Percentiles rank a stretch among this genome's conserved stretches.
These are phyloP conservation scores for Meta bourneti DNA, from an alignment of 2,888 invertebrate species.

Conservation along the genomic window DNA sequence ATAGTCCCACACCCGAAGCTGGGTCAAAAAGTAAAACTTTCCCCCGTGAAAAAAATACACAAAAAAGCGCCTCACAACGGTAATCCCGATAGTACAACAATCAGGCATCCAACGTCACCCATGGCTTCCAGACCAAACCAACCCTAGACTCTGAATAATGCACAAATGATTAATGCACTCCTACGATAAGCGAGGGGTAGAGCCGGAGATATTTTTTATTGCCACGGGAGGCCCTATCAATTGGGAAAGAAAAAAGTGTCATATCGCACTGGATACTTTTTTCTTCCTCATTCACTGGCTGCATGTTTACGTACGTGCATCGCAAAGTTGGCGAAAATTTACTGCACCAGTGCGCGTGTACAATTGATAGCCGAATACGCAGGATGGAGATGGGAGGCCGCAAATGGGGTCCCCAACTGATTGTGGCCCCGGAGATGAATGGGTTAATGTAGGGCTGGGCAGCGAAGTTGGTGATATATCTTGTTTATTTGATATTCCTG, in stretches of 20 bases:
- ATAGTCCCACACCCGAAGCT: not conserved
- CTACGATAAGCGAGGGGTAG: conserved; percentile 33
- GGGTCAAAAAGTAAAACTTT: not conserved
- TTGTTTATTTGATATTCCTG: conserved; percentile 1
- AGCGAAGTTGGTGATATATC: conserved; percentile 30
- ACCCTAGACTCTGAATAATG: conserved; percentile 34
- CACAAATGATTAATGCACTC: conserved; percentile 60
- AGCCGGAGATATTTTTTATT: conserved; percentile 38
- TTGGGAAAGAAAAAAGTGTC: conserved; percentile 25
- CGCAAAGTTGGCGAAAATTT: conserved; percentile 63
- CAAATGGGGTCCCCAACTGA: not conserved
- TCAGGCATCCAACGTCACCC: conserved; percentile 20
- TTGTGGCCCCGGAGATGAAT: conserved; percentile 11
- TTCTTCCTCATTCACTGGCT: not conserved
- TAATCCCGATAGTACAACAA: conserved; percentile 57
- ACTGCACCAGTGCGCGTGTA: conserved; percentile 47
- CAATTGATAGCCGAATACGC: conserved; percentile 32
- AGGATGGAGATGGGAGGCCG: not conserved
- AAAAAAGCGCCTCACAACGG: conserved; percentile 4
- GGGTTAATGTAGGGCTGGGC: conserved; percentile 25
- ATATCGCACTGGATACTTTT: conserved; percentile 29
- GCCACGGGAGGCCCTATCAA: conserved; percentile 26
- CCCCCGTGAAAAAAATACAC: not conserved
- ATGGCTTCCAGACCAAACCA: conserved; percentile 3
- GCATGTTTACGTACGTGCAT: conserved; percentile 46